Evolutionary conservation across 2,113 vertebrate species (phyloP), one percentile per base, ranked within the genome.

Genomic region (Pyxicephalus adspersus): DNA sequence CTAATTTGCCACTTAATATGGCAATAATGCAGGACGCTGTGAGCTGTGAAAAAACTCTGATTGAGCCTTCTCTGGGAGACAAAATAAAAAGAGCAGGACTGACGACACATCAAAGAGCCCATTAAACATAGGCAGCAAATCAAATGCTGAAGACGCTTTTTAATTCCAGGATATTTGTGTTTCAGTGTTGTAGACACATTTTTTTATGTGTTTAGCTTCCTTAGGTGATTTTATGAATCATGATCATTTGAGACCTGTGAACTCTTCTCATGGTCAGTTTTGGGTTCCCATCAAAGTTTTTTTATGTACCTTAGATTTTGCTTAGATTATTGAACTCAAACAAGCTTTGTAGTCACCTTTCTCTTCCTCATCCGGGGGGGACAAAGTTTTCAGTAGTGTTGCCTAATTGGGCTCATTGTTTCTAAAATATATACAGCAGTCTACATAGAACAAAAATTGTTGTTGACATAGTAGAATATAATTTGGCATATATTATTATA

Each of bases 61-160:
- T 28, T 52, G 54, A 55, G 29, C 70, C 29, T 31, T 26, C 52
- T 54, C 26, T 17, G 52, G 52, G 52, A 72, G 26, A 22, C 25
- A 29, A 26, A 31, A 22, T 54, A 25, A 29, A 73, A 57, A 23
- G 23, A 57, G 18, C 52, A 73, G 8, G 22, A 19, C 28, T 58
- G 7, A 73, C 20, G 28, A 28, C 70, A 73, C 70, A 57, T 73
- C 70, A 73, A 73, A 73, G 70, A 57, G 52, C 70, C 58, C 70
- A 73, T 73, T 29, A 58, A 73, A 54, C 52, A 57, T 73, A 73
- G 28, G 52, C 52, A 73, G 26, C 70, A 73, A 58, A 73, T 52
- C 66, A 68, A 68, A 50, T 31, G 26, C 15, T 58, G 17, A 57
- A 58, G 38, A 11, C 8, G 15, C 1, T 13, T 73, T 23, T 29